phyloP scores from a whole-genome alignment of 2,797 vertebrate species.

The Arctocebus calabarensis region DNA sequence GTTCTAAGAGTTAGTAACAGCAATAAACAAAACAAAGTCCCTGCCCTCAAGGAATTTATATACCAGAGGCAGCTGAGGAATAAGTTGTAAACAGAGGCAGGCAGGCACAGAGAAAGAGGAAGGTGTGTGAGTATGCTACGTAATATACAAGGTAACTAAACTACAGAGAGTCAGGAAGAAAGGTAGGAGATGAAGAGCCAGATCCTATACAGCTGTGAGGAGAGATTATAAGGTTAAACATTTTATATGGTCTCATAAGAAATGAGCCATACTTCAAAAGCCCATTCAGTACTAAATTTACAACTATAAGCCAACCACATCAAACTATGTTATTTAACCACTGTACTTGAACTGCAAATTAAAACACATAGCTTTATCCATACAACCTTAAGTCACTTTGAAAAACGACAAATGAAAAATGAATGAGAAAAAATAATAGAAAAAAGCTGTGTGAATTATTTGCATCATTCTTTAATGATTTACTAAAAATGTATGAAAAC shows the following conservation, averaged over 20 bases:
- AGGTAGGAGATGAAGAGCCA: not conserved
- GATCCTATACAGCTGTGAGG: not conserved
- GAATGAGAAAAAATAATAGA: conserved; percentile 7
- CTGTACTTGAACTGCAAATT: not conserved
- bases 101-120: not conserved
- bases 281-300: not conserved
- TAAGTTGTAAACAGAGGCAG: not conserved
- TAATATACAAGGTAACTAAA: not conserved
- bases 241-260: conserved; percentile 26
- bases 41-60: not conserved
- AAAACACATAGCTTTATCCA: conserved; percentile 24
- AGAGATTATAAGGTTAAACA: not conserved
- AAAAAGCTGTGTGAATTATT: not conserved
- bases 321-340: conserved; percentile 29
- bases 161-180: not conserved
- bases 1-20: not conserved
- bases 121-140: not conserved
- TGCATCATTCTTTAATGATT: conserved; percentile 10
- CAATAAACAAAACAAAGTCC: not conserved
- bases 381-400: not conserved
- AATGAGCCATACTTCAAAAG: conserved; percentile 39
- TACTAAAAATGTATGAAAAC: conserved; percentile 58
- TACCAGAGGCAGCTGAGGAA: not conserved
- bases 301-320: conserved; percentile 20
- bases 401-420: conserved; percentile 27